Evolutionary conservation across 2,888 invertebrate species (phyloP), one percentile per base, ranked within the genome.

Genomic region (Pilophorus perplexus): DNA sequence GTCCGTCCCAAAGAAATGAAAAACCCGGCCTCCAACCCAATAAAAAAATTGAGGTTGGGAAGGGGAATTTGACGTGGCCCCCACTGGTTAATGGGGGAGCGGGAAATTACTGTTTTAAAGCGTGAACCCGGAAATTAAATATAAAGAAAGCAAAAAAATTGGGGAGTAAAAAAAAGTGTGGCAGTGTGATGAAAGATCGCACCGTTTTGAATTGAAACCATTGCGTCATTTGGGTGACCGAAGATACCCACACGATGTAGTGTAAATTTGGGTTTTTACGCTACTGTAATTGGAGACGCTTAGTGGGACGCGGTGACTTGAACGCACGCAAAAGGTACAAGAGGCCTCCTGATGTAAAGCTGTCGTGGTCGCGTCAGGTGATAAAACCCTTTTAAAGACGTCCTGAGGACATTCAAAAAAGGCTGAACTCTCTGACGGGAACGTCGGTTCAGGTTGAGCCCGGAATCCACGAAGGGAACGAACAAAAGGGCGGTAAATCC

Each of bases 91-190:
- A 62, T 62, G 46, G 62, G 25, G n/a, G 44, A 40, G n/a, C 44
- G 59, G n/a, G 62, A 62, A 62, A 62, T 62, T 62, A 62, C 38
- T 33, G 62, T 62, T 62, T 62, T 48, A 62, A 46, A 62, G 20
- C 62, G 62, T 62, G 64, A 50, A 52, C n/a, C 52, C 23, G 64
- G 42, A 64, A 64, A 64, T 64, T 64, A 64, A 62, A 62, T 48
- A 59, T 44, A 38, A n/a, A 20, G 55, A 50, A 50, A 50, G 10
- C 18, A 16, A 28, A 25, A 16, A 52, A 52, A 52, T 18, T n/a
- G 28, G 52, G 28, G 16, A 6, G 28, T 16, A 12, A 16, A n/a
- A 52, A 28, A 28, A 28, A 28, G 28, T 28, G 1, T 3, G 18
- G 14, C n/a, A n/a, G n/a, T n/a, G n/a, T n/a, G n/a, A n/a, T n/a